phyloP scores from a whole-genome alignment of 2,797 vertebrate genomes.

The Geotrypetes seraphini region DNA sequence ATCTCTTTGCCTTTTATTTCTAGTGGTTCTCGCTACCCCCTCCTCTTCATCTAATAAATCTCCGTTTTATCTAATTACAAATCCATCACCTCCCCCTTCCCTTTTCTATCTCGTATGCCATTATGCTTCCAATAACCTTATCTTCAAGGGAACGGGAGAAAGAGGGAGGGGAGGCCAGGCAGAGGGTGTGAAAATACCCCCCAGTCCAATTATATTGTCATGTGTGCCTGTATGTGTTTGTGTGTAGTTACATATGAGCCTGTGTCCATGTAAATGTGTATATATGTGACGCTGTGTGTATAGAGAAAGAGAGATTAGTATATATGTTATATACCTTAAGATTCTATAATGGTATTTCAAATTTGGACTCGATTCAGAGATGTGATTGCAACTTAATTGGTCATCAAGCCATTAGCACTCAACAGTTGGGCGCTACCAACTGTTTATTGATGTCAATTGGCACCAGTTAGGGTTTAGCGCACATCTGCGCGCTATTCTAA shows the following conservation, averaged over 20 bases:
- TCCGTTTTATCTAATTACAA: background rate
- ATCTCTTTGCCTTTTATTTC: background rate
- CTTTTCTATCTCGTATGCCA: constrained; percentile 2
- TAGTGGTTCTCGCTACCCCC: background rate
- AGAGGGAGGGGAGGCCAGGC: background rate
- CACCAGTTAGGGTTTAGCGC: too few species aligned
- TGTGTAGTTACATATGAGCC: background rate
- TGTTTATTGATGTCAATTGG: too few species aligned
- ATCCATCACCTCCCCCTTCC: background rate
- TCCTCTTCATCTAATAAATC: background rate
- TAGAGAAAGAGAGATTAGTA: too few species aligned
- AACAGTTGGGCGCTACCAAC: too few species aligned
- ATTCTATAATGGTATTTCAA: too few species aligned
- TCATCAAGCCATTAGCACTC: too few species aligned
- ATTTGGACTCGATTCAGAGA: too few species aligned
- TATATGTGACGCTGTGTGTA: background rate
- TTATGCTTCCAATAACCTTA: background rate
- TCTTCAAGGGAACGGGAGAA: background rate
- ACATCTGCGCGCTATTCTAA: too few species aligned
- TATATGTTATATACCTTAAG: too few species aligned
- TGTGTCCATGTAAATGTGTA: background rate
- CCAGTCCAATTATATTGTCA: background rate
- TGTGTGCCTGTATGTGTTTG: background rate
- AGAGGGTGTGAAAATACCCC: background rate
- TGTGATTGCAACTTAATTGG: too few species aligned